A percentile compares a stretch with the other conserved stretches of the same genome.
Conservation (phyloP, 2,113 vertebrate species). For the Tragelaphus imberbis region DNA sequence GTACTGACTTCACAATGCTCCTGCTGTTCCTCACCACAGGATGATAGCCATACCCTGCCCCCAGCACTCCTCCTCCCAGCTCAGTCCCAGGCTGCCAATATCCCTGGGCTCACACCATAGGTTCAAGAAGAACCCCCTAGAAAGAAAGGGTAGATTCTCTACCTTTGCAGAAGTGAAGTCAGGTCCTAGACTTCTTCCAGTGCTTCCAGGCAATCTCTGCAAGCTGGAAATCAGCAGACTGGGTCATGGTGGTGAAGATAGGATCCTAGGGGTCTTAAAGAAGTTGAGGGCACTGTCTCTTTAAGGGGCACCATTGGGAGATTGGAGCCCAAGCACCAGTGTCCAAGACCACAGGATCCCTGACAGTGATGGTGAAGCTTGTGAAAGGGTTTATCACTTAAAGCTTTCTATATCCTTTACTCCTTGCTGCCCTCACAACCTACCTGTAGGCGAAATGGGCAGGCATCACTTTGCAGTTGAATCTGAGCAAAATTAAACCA, state of each 20-base stretch:
- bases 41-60: rapidly evolving
- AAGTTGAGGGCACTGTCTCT: neutral
- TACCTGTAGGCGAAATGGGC: neutral
- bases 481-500: neutral
- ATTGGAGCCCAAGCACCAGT: neutral
- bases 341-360: too few relatives aligned
- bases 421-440: neutral
- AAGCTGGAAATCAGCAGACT: neutral
- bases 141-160: neutral
- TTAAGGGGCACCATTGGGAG: neutral
- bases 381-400: neutral
- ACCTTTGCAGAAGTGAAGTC: neutral
- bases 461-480: neutral
- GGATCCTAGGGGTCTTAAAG: neutral
- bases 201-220: neutral
- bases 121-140: neutral
- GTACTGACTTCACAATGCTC: neutral
- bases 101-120: neutral
- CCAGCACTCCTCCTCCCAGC: neutral
- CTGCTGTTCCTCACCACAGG: neutral
- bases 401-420: neutral
- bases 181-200: neutral
- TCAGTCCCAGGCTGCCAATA: neutral
- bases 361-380: neutral
- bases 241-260: neutral